Percentiles rank a stretch among this genome's conserved stretches.
phyloP scores from a whole-genome alignment of 2,888 invertebrate species.

The Drosophila birchii region DNA sequence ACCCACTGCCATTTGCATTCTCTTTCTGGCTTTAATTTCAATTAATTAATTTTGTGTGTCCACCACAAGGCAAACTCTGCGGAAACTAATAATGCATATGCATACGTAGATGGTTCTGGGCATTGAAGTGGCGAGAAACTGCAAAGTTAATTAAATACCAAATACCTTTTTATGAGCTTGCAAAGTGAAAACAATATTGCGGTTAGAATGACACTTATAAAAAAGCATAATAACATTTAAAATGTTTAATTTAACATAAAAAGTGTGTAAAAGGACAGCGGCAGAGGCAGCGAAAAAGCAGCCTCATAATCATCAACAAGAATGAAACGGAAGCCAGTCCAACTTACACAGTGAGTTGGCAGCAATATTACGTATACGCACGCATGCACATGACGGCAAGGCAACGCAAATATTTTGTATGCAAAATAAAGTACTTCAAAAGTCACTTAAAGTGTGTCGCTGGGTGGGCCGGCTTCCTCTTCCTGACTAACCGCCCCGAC shows the following conservation, averaged over 20 bases:
- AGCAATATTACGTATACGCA: constrained; percentile 57
- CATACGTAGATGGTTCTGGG: neutral
- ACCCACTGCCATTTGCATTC: constrained; percentile 50
- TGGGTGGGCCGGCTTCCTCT: constrained; percentile 8
- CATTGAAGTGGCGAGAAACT: constrained; percentile 13
- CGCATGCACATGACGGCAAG: constrained; percentile 42
- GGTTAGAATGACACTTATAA: constrained; percentile 27
- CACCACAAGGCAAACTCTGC: constrained; percentile 19
- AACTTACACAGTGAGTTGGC: constrained; percentile 34
- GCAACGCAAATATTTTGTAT: constrained; percentile 72
- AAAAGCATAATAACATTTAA: constrained; percentile 48
- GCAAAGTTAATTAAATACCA: constrained; percentile 49
- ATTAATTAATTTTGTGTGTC: constrained; percentile 62
- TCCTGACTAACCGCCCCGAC: constrained; percentile 26
- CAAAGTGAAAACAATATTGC: constrained; percentile 31
- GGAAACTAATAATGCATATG: constrained; percentile 36
- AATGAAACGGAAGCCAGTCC: constrained; percentile 24
- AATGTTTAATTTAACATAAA: constrained; percentile 53
- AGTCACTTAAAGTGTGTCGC: constrained; percentile 76
- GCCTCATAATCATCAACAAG: constrained; percentile 17
- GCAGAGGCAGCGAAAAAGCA: neutral
- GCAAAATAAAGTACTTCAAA: constrained; percentile 79
- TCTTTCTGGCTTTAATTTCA: constrained; percentile 50
- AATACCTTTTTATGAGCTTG: constrained; percentile 29
- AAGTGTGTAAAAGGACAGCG: constrained; percentile 19